These are phyloP conservation scores for Magallana nippona DNA, from an alignment of 2,888 invertebrate species.

Conservation along the genomic window DNA sequence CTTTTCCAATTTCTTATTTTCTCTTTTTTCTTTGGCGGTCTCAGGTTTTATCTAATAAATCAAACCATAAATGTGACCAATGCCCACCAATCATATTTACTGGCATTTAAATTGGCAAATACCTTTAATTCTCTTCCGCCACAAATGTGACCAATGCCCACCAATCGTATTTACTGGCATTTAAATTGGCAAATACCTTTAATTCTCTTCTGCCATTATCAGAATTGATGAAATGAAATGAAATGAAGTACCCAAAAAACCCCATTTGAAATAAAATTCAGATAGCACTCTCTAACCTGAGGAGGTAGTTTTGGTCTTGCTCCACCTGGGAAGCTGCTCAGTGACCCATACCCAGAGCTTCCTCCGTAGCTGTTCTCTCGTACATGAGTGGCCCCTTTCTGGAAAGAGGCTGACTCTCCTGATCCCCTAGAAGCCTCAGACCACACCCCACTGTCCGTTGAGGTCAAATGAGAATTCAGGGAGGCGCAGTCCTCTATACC, in stretches of 20 bases:
- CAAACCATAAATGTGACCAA: neutral
- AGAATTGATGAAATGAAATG: neutral
- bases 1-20: slow-evolving; percentile 71
- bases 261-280: too few relatives aligned
- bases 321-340: slow-evolving; percentile 65
- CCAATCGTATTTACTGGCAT: too few relatives aligned
- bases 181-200: too few relatives aligned
- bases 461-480: slow-evolving; percentile 64
- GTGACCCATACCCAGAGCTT: slow-evolving; percentile 72
- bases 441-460: slow-evolving; percentile 69
- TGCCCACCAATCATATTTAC: too few relatives aligned
- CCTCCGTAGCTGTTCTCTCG: slow-evolving; percentile 68
- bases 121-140: too few relatives aligned
- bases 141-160: neutral
- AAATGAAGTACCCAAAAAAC: neutral
- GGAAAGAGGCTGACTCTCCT: neutral
- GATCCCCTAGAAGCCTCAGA: slow-evolving; percentile 43
- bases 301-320: slow-evolving; percentile 62
- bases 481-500: slow-evolving; percentile 64
- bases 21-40: slow-evolving; percentile 62
- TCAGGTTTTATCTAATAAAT: slow-evolving; percentile 34
- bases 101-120: too few relatives aligned
- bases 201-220: too few relatives aligned
- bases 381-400: slow-evolving; percentile 46
- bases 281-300: neutral